Base-by-base conservation (phyloP, 2,113 vertebrate species). In the Anguilla rostrata region DNA sequence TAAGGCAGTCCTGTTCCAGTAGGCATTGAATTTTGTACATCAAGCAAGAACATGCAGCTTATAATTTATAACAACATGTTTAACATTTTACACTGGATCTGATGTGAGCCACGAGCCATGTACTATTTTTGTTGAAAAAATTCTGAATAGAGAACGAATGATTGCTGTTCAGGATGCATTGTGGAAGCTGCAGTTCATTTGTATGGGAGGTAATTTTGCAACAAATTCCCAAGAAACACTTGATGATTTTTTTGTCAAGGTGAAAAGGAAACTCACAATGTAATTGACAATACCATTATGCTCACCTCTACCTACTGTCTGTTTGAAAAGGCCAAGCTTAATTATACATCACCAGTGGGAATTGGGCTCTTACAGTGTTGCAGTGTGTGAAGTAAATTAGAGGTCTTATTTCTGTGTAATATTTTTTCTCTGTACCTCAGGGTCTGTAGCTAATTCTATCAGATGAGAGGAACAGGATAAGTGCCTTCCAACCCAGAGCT, bases 401-500 rank as follows among this genome's bases (percentile, higher is more conserved):
- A 60, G 83, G 78, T 57, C 80, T 4, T 34, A 89, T 81, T 87
- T 80, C 85, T 78, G 39, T 82, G 49, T 86, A 80, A 82, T 60
- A 34, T 87, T 91, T 89, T 87, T 86, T 83, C 43, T 71, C 41
- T 20, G 83, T 84, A 87, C 87, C 89, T 86, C 84, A 86, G 89
- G 83, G 79, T 91, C 90, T 66, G 85, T 88, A 86, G 85, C 87
- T 93, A 94, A 95, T 94, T 90, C 91, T 86, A 88, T 93, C 87
- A 91, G 91, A 94, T 89, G 78, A 90, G 87, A 39, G 87, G 85
- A 83, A 57, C 49, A 34, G 86, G 85, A 93, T 91, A 90, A 91
- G 87, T 85, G 85, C 63, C 82, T 83, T 89, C 87, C 88, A 90
- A 91, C 90, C 87, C 88, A 83, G 88, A 88, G 92, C 92, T 83